Base-by-base conservation (phyloP, 2,888 invertebrate species). In the Eurois occulta region DNA sequence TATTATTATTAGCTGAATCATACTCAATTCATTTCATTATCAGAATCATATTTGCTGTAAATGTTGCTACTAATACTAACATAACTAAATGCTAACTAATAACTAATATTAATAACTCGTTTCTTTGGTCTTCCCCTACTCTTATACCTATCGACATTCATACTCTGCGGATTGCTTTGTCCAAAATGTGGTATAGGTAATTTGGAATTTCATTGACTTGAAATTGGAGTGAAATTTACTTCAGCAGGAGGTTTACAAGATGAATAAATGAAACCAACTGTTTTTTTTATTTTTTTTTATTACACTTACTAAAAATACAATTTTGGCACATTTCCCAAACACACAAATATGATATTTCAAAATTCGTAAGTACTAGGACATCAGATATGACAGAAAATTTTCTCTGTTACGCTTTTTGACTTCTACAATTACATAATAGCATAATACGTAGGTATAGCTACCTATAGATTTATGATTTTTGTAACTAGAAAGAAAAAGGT, bases 301-400 rank as follows among this genome's bases (percentile, higher is more conserved):
- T 21, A 68, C 43, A 68, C 43, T 16, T 46, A 46, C 10, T 48
- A 43, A 67, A 48, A 71, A 71, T 52, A 67, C 62, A 52, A 72
- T 62, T 55, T 72, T 24, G 43, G 52, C 60, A 52, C 43, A 67
- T 62, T 68, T 38, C 1, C 46, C 55, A 72, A 58, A 71, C 71
- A 77, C 16, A 24, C 18, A 48, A 21, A 68, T 16, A 65, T 62
- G 48, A 48, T 32, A 48, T 52, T 62, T 52, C 16, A 35, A 77
- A 60, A 60, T 48, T 41, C 28, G 3, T 48, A 32, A 46, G 8
- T 48, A 16, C 10, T 62, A 46, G 5, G 13, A 67, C 32, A 67
- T 67, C n/a, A 67, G 8, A 67, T 48, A 48, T 13, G 4, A 32
- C 8, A 48, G 32, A n/a, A 67, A 18, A 66, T 2, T n/a, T 16